phyloP scores from a whole-genome alignment of 2,888 invertebrate species.

The Ischnus inquisitorius region DNA sequence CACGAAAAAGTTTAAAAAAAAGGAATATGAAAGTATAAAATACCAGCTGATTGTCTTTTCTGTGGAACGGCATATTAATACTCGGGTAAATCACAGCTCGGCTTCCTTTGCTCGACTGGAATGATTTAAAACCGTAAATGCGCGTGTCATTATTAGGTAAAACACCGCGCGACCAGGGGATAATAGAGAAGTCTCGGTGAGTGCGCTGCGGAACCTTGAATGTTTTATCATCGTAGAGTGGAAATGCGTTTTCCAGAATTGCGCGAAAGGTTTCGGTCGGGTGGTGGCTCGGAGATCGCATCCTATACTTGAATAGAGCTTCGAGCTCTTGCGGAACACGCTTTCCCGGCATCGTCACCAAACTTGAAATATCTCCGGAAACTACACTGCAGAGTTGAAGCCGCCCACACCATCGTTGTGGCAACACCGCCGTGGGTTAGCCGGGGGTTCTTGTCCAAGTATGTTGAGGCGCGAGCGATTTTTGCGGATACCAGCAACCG shows the following conservation, averaged over 20 bases:
- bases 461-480: conserved; percentile 22
- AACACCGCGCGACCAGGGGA: conserved; percentile 3
- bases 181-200: background rate
- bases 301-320: background rate
- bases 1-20: no score
- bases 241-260: conserved; percentile 31
- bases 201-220: background rate
- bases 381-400: background rate
- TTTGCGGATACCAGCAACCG: background rate
- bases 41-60: no score
- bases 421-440: background rate
- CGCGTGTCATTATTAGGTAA: conserved; percentile 8
- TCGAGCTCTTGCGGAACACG: background rate
- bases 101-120: background rate
- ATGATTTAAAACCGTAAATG: background rate
- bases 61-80: background rate
- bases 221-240: conserved; percentile 4
- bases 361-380: conserved; percentile 17
- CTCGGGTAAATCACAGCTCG: background rate
- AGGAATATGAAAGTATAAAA: no score
- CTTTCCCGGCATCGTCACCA: background rate
- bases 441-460: conserved; percentile 5
- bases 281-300: conserved; percentile 1
- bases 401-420: background rate
- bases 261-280: conserved; percentile 19